Percentiles rank a stretch among this genome's conserved stretches.
Conservation (phyloP, 2,797 vertebrate genomes). For the Emys orbicularis region DNA sequence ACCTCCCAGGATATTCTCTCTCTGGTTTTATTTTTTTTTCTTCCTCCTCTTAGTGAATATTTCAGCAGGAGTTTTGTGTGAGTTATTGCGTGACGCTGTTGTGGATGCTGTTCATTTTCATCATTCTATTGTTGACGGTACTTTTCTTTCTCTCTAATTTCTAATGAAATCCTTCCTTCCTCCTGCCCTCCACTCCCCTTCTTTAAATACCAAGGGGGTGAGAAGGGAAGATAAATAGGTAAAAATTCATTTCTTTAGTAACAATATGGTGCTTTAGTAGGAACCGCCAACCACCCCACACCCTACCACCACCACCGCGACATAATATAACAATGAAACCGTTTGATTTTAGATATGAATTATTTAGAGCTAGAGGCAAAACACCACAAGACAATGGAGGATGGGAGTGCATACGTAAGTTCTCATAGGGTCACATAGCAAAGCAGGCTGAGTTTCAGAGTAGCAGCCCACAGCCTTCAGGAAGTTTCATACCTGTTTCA, state of each 20-base stretch:
- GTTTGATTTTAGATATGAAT: constrained; percentile 12
- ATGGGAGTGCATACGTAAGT: neutral
- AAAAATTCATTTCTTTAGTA: neutral
- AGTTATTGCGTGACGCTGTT: neutral
- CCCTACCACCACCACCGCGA: neutral
- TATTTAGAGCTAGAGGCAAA: constrained; percentile 9
- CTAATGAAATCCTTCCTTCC: constrained; percentile 1
- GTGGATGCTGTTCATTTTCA: constrained; percentile 34
- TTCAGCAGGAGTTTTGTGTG: constrained; percentile 45
- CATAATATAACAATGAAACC: neutral
- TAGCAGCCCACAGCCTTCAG: neutral
- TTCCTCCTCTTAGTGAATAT: constrained; percentile 56
- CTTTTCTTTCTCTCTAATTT: constrained; percentile 15
- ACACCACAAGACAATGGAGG: neutral
- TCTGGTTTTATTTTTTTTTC: constrained; percentile 43
- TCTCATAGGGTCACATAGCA: neutral
- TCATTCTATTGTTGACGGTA: constrained; percentile 9
- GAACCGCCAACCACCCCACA: neutral
- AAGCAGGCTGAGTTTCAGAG: constrained; percentile 41
- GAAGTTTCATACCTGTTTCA: constrained; percentile 7
- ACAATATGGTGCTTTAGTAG: neutral
- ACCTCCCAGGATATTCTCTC: constrained; percentile 32
- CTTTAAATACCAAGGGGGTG: neutral
- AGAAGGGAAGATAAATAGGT: neutral
- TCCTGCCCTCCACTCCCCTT: neutral